Evolutionary conservation across 2,113 vertebrate genomes (phyloP), one percentile per base, ranked within the genome.

Genomic region (Zosterops lateralis): DNA sequence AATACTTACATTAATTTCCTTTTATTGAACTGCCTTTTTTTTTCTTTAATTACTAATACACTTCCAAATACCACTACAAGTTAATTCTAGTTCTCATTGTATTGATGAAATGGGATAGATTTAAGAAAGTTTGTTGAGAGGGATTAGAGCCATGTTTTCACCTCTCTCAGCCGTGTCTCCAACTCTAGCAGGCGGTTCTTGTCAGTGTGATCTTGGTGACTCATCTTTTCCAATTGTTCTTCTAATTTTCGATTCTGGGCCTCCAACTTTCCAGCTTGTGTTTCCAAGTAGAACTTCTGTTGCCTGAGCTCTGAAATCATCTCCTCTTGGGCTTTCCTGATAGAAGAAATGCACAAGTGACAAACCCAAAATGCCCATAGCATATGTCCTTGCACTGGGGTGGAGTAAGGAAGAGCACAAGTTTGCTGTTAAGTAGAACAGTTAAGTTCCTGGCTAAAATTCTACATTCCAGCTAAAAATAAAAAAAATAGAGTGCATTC

Each of bases 271-370:
- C 99, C 99, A 18, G 99, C 99, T 96, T 99, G 99, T 14, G 99
- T 99, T 96, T 99, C 99, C 97, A 99, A 97, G 97, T 99, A 99
- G 97, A 99, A 99, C 96, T 99, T 99, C 98, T 99, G 99, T 94
- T 99, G 99, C 66, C 99, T 98, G 71, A 99, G 99, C 96, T 99
- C 99, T 71, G 99, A 99, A 96, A 99, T 99, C 99, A 99, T 99
- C 96, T 99, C 99, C 93, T 99, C 99, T 93, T 99, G 99, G 88
- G 99, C 99, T 99, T 99, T 99, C 99, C 99, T 99, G 95, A 85
- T 24, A 58, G 56, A 67, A 96, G 95, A 95, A 87, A 90, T 58
- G 86, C 93, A 94, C 29, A 93, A 79, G 84, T 96, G 61, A 76
- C 38, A 81, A 77, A 82, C 36, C 29, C 20, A 16, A 50, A 78